These are phyloP conservation scores for Hoplodrina blanda DNA, from an alignment of 2,888 invertebrate genomes.

Conservation along the genomic window DNA sequence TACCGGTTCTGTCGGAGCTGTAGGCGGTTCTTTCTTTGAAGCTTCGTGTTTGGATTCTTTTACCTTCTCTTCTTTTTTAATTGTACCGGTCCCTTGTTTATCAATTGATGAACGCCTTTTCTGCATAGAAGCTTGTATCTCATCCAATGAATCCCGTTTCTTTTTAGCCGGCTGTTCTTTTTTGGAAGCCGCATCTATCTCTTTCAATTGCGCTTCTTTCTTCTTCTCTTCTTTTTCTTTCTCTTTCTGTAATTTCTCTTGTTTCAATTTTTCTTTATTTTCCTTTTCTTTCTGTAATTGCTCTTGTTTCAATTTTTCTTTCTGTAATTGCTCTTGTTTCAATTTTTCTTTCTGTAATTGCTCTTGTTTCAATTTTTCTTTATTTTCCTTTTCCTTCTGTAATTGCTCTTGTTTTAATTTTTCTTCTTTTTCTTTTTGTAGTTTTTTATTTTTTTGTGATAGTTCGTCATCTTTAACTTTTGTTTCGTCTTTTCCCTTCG, in stretches of 20 bases:
- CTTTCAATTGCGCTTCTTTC: not conserved
- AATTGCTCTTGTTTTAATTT: not conserved
- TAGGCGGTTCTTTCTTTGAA: not conserved
- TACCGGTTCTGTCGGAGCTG: not conserved
- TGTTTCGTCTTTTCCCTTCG: no score
- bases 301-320: no score
- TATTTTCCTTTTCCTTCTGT: not conserved
- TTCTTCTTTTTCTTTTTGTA: constrained; percentile 6
- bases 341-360: constrained; percentile 10
- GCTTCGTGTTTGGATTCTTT: not conserved
- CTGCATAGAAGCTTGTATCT: no score
- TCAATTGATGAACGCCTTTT: no score
- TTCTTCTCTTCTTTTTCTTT: no score
- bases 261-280: no score
- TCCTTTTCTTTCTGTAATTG: no score
- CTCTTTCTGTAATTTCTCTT: no score
- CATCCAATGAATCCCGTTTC: not conserved
- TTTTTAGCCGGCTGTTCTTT: not conserved
- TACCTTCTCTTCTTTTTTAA: not conserved
- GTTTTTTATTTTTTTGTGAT: not conserved
- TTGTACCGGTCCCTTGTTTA: no score
- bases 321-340: no score
- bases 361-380: no score
- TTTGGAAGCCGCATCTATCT: not conserved
- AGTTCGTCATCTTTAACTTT: not conserved